Evolutionary conservation across 1,140 invertebrate species (phyloP).

Genomic region (Nephotettix cincticeps): DNA sequence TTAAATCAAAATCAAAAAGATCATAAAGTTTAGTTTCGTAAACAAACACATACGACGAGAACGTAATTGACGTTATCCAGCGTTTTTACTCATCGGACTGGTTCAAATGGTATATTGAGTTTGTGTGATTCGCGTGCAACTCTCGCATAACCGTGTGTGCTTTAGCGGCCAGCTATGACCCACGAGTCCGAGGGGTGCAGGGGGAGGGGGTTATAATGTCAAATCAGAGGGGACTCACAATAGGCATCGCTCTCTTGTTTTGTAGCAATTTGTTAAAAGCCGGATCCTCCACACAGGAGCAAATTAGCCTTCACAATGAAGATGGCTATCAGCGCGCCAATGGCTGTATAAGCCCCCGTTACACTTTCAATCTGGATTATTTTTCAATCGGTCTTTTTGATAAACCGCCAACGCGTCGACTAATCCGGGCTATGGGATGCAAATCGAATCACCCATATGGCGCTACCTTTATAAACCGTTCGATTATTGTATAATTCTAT

Average conservation of each 20-base stretch:
- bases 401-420: background rate
- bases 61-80: too few species aligned
- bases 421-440: background rate
- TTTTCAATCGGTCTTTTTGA: constrained; percentile 17
- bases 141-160: too few species aligned
- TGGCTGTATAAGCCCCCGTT: background rate
- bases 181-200: background rate
- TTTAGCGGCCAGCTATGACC: background rate
- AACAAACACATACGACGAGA: too few species aligned
- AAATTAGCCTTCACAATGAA: constrained; percentile 11
- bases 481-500: too few species aligned
- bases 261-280: constrained; percentile 22
- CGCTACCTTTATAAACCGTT: too few species aligned
- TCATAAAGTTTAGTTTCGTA: too few species aligned
- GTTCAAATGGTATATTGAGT: too few species aligned
- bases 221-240: constrained; percentile 1
- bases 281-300: background rate
- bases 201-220: background rate
- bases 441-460: constrained; percentile 1
- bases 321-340: constrained; percentile 9
- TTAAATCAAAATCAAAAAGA: too few species aligned
- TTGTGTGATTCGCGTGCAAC: too few species aligned
- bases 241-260: background rate
- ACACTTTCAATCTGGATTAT: constrained; percentile 19
- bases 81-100: too few species aligned